A percentile compares a stretch with the other conserved stretches of the same genome.
These are phyloP conservation scores for Panthera tigris DNA, from an alignment of 2,113 vertebrate species.

Conservation along the genomic window DNA sequence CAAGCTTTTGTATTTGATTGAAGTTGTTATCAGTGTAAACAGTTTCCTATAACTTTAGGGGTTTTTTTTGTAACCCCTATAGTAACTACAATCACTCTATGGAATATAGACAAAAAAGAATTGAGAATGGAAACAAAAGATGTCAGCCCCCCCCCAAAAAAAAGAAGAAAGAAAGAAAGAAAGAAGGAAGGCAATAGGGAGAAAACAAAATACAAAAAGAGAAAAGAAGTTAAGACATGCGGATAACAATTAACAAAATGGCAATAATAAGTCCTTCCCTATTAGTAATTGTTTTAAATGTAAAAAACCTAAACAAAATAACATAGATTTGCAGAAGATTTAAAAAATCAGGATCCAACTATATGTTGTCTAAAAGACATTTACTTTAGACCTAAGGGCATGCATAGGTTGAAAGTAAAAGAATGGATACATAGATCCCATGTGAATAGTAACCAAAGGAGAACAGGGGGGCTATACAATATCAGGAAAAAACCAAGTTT, in stretches of 20 bases:
- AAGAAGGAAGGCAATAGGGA: neutral
- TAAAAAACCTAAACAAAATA: neutral
- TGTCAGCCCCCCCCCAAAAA: neutral
- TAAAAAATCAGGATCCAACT: neutral
- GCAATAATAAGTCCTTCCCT: neutral
- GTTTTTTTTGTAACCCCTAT: neutral
- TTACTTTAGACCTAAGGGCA: neutral
- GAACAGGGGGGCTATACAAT: neutral
- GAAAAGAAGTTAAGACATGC: neutral
- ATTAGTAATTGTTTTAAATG: neutral
- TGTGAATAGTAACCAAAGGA: neutral
- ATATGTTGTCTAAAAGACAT: neutral
- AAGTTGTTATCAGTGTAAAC: neutral
- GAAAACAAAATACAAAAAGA: neutral
- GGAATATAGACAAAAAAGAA: neutral
- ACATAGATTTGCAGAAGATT: neutral
- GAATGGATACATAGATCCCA: neutral
- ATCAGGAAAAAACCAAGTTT: neutral
- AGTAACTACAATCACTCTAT: neutral
- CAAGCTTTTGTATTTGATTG: neutral
- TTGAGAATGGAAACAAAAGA: neutral
- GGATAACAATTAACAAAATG: neutral
- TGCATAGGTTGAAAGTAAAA: neutral
- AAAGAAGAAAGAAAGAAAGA: neutral
- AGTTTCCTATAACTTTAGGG: neutral